phyloP scores from a whole-genome alignment of 2,113 vertebrate species.

The Phylloscopus whistleri region DNA sequence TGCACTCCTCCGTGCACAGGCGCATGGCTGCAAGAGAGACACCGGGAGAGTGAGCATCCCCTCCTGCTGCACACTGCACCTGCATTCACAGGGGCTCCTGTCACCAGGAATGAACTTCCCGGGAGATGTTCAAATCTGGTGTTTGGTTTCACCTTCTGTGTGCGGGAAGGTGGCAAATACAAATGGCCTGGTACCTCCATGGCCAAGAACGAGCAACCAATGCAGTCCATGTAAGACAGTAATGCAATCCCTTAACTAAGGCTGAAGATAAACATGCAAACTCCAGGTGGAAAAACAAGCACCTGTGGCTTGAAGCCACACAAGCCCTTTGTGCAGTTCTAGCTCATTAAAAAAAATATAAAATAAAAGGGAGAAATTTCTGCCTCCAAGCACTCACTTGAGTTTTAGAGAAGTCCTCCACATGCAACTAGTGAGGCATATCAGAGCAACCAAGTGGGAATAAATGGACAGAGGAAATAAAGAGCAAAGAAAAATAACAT shows the following conservation, averaged over 20 bases:
- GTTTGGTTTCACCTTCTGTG: neutral
- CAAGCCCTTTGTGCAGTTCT: neutral
- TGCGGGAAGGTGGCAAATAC: neutral
- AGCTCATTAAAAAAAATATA: neutral
- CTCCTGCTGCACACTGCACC: neutral
- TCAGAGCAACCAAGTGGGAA: neutral
- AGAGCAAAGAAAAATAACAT: neutral
- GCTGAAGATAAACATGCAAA: neutral
- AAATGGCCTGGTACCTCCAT: neutral
- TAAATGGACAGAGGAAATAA: neutral
- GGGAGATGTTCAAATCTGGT: neutral
- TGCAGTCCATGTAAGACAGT: neutral
- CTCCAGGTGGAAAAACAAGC: neutral
- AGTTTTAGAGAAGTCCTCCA: neutral
- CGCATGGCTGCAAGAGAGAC: slow-evolving; percentile 81
- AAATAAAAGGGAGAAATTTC: neutral
- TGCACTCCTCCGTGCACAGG: slow-evolving; percentile 93
- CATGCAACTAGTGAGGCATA: neutral
- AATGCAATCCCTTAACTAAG: neutral
- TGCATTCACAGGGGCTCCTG: neutral
- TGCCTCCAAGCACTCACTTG: neutral
- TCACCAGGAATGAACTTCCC: neutral
- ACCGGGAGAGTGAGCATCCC: neutral
- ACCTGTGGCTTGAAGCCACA: neutral
- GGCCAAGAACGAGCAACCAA: neutral